phyloP scores from a whole-genome alignment of 2,888 invertebrate genomes.

The Empis livida region DNA sequence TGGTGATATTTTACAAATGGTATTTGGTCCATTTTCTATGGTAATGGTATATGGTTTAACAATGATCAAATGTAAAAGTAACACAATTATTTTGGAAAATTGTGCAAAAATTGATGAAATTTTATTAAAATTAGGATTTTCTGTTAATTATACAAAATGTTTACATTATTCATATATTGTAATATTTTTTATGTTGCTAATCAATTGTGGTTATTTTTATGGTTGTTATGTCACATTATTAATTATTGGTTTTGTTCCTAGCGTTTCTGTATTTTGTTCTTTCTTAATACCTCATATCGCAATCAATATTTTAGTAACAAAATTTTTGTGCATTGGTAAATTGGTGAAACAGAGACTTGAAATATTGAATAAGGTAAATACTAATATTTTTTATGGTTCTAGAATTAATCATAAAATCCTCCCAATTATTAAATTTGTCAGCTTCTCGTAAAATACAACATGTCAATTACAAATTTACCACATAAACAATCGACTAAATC shows the following conservation, averaged over 20 bases:
- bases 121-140: too few species aligned
- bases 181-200: constrained; percentile 25
- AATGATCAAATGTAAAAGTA: too few species aligned
- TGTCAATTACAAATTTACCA: too few species aligned
- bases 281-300: constrained; percentile 31
- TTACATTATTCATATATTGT: too few species aligned
- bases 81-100: too few species aligned
- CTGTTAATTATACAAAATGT: too few species aligned
- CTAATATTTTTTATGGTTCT: too few species aligned
- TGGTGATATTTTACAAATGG: constrained; percentile 21
- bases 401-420: too few species aligned
- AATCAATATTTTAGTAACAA: constrained; percentile 29
- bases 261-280: constrained; percentile 27
- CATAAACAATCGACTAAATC: too few species aligned
- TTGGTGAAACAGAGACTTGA: constrained; percentile 26
- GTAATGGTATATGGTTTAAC: constrained; percentile 13
- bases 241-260: constrained; percentile 25
- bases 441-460: too few species aligned
- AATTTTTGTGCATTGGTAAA: constrained; percentile 26
- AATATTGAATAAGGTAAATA: constrained; percentile 30
- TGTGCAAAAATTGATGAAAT: too few species aligned
- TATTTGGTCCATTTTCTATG: constrained; percentile 21
- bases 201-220: constrained; percentile 26
- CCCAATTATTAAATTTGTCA: too few species aligned
- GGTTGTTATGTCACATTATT: constrained; percentile 26